These are phyloP conservation scores for Drosophila melanica DNA, from an alignment of 1,140 invertebrate species.

Conservation along the genomic window DNA sequence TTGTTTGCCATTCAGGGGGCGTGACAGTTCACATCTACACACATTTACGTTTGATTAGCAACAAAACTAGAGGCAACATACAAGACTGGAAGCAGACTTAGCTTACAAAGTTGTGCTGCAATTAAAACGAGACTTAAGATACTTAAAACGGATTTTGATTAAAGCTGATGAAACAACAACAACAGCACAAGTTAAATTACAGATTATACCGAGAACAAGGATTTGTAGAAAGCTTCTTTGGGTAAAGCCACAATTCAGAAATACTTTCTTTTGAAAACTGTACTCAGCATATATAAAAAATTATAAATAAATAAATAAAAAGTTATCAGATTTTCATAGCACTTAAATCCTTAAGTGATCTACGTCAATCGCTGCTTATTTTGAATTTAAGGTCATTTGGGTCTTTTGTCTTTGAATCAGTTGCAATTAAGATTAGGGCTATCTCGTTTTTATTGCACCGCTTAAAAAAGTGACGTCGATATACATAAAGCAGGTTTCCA, in stretches of 20 bases:
- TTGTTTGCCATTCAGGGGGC: conserved; percentile 24
- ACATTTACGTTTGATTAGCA: conserved; percentile 40
- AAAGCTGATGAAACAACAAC: conserved; percentile 14
- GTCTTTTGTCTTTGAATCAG: no score
- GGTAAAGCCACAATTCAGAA: background rate
- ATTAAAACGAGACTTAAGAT: conserved; percentile 18
- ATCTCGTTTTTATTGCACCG: no score
- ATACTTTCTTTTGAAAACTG: no score
- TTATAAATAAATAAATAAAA: no score
- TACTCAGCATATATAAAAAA: no score
- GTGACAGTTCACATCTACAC: conserved; percentile 10
- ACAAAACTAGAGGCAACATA: conserved; percentile 14
- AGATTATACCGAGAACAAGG: conserved; percentile 18
- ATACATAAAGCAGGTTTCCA: background rate
- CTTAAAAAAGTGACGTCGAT: background rate
- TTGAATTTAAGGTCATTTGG: no score
- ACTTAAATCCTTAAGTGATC: no score
- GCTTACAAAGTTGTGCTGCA: conserved; percentile 28
- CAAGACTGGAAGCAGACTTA: conserved; percentile 8
- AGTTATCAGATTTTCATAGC: no score
- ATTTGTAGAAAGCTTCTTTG: background rate
- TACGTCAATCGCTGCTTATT: no score
- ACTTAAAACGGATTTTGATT: conserved; percentile 28
- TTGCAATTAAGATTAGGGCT: no score
- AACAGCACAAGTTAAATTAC: conserved; percentile 5